Base-by-base conservation (phyloP, 2,797 vertebrate species). In the Craterocephalus amniculus region DNA sequence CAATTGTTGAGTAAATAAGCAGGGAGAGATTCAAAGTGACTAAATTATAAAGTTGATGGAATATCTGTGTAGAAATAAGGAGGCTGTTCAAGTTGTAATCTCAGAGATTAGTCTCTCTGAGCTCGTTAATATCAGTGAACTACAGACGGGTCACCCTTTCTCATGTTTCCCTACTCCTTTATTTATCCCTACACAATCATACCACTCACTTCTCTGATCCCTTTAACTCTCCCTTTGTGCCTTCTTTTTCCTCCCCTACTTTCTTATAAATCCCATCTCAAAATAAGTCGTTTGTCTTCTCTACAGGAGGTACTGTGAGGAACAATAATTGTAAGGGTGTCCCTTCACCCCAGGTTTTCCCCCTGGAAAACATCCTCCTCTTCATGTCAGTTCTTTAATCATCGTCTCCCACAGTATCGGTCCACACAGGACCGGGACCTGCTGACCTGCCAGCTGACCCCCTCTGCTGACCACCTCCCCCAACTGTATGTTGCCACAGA, bases 391-490 rank as follows among this genome's bases (percentile, higher is more conserved):
- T 22, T 55, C 60, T 78, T 90, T 74, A 89, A 75, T 80, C 84
- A 87, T 67, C 64, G 60, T 79, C 70, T 70, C 67, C 56, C 57
- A 67, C 74, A 80, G 65, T 38, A 36, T 74, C 75, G 67, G 60
- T 60, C 70, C 52, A 69, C 79, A 81, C 52, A 65, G 69, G 63
- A 86, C 76, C 56, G 70, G 63, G 83, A 89, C 85, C 86, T 85
- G 76, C 78, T 88, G 87, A 89, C 88, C 85, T 70, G 27, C 18
- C 63, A 34, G 0, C 27, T 76, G 79, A 88, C 81, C 84, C 84
- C 70, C 58, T 86, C 72, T 27, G 56, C 35, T 78, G 83, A 72
- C 76, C 81, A 70, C 71, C 70, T 67, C 70, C 69, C 68, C 68
- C 70, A 55, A 80, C 77, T 89, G 81, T 76, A 76, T 82, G 71